These are phyloP conservation scores for Dendrolimus punctatus DNA, from an alignment of 1,140 invertebrate genomes.

Conservation along the genomic window DNA sequence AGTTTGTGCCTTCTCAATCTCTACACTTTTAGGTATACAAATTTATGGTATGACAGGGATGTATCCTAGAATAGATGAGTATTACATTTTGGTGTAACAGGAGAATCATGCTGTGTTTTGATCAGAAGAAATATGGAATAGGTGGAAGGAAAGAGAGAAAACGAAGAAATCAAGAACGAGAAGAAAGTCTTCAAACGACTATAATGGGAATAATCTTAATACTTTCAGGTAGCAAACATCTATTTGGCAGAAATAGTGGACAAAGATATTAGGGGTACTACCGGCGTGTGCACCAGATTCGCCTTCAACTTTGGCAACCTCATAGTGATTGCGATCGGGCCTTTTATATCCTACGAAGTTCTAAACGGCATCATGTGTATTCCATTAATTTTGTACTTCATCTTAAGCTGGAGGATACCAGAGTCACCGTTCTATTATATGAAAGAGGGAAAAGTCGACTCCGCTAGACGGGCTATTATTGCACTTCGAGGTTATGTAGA, in stretches of 20 bases:
- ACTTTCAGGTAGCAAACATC: slow-evolving; percentile 68
- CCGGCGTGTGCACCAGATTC: slow-evolving; percentile 76
- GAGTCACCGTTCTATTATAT: slow-evolving; percentile 84
- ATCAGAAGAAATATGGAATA: no score
- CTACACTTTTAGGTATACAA: no score
- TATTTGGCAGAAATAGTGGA: slow-evolving; percentile 81
- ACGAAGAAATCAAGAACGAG: no score
- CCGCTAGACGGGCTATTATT: slow-evolving; percentile 45
- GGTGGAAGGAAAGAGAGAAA: no score
- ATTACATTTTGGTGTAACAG: no score
- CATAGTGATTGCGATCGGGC: slow-evolving; percentile 66
- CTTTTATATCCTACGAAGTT: slow-evolving; percentile 58
- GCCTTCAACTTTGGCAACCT: slow-evolving; percentile 78
- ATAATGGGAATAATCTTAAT: no score
- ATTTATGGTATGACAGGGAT: no score
- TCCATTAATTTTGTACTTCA: slow-evolving; percentile 70
- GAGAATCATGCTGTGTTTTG: no score
- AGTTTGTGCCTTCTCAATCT: no score
- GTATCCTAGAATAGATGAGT: no score
- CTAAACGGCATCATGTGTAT: slow-evolving; percentile 61
- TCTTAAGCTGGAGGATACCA: slow-evolving; percentile 78
- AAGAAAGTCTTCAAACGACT: no score
- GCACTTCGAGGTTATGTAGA: slow-evolving; percentile 28
- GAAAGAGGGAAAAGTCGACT: slow-evolving; percentile 66
- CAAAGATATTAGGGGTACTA: slow-evolving; percentile 75